Evolutionary conservation across 2,888 invertebrate genomes (phyloP).

Genomic region (Melieria picta): DNA sequence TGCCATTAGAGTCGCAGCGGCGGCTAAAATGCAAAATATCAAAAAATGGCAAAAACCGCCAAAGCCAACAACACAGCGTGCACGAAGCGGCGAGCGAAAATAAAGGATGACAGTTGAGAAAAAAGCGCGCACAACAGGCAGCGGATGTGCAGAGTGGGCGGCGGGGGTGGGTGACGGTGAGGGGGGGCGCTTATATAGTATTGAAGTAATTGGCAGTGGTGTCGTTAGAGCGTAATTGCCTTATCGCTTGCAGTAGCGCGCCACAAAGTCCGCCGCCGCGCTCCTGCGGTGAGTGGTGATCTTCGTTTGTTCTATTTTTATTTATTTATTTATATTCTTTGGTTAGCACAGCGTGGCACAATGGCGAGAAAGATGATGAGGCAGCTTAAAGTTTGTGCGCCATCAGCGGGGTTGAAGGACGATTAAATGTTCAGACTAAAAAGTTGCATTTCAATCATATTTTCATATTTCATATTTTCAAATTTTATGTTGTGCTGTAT

Average conservation of each 20-base stretch:
- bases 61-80: slow-evolving; percentile 21
- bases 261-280: too few relatives aligned
- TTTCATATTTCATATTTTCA: too few relatives aligned
- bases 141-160: background rate
- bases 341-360: too few relatives aligned
- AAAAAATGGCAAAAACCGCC: slow-evolving; percentile 27
- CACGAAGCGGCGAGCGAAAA: background rate
- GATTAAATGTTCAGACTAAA: too few relatives aligned
- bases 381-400: too few relatives aligned
- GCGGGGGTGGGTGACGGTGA: background rate
- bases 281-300: too few relatives aligned
- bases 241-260: slow-evolving; percentile 58
- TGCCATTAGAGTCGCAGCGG: slow-evolving; percentile 29
- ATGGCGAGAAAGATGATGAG: too few relatives aligned
- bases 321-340: too few relatives aligned
- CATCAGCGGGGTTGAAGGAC: too few relatives aligned
- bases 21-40: slow-evolving; percentile 16
- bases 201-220: slow-evolving; percentile 54
- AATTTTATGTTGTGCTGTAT: too few relatives aligned
- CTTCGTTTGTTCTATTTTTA: too few relatives aligned
- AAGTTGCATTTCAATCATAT: too few relatives aligned
- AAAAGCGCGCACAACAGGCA: slow-evolving; percentile 10
- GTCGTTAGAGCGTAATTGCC: slow-evolving; percentile 55
- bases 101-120: slow-evolving; percentile 14
- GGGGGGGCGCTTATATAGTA: background rate